Conservation (phyloP, 2,113 vertebrate genomes). For the Semnornis frantzii region DNA sequence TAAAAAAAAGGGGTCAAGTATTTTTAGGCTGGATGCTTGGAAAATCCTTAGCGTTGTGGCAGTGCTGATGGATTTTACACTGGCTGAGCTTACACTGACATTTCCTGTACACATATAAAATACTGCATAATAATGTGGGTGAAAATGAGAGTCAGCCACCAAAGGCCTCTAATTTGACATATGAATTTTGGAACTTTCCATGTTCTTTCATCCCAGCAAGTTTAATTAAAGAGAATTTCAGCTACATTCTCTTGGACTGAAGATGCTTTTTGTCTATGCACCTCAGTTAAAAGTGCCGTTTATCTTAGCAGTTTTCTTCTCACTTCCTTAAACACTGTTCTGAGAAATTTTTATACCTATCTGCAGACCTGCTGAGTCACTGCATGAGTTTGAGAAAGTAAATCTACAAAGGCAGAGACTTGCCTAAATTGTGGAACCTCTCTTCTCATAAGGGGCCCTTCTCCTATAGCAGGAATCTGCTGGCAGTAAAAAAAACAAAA, state of each 20-base stretch:
- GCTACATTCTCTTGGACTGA: background rate
- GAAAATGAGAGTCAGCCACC: background rate
- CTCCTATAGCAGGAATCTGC: background rate
- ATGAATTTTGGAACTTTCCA: background rate
- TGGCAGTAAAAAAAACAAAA: background rate
- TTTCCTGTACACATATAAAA: background rate
- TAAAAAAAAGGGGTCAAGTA: background rate
- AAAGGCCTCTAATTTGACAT: background rate
- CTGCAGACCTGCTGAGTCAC: background rate
- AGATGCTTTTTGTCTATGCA: background rate
- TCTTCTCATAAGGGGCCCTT: background rate
- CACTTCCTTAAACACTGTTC: background rate
- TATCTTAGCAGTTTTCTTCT: background rate
- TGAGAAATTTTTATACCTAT: background rate
- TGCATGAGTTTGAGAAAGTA: background rate
- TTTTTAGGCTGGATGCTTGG: background rate
- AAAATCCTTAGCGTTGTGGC: background rate
- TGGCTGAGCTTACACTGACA: background rate
- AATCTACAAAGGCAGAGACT: background rate
- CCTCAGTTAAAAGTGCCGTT: background rate
- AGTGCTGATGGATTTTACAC: background rate
- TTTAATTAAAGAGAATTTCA: background rate
- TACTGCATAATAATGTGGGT: background rate
- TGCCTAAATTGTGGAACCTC: background rate
- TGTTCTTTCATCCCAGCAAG: accelerated